Evolutionary conservation across 2,888 invertebrate species (phyloP), one percentile per base, ranked within the genome.

Genomic region (Ophonus ardosiacus): DNA sequence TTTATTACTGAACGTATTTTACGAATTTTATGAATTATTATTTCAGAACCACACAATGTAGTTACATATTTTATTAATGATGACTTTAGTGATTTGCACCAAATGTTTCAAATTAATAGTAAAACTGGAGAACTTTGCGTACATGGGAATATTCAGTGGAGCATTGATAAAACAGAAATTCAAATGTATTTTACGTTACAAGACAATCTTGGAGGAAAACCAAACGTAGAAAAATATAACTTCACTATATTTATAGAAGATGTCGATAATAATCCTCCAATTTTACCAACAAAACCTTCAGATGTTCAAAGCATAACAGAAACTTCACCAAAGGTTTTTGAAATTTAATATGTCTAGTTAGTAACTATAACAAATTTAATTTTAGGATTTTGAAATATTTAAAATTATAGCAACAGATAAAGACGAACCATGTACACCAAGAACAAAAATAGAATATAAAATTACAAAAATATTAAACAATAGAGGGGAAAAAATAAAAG

Each of bases 191-290:
- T 94, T 78, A 92, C 89, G 43, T 88, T 94, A 24, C 90, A 92
- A 43, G 94, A 94, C 88, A 94, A 94, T 90, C 87, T 89, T 90
- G 31, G 89, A 78, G 59, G 21, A 38, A 13, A 38, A 15, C 59
- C 61, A 6, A 59, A 61, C 31, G 38, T 13, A 40, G 15, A 31
- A 10, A 15, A n/a, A 80, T n/a, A 40, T 61, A 81, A 8, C 21
- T 65, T 56, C 56, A 82, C 13, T 76, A 13, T 51, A 83, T 61
- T 40, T 63, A 78, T 95, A 7, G 86, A 91, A 31, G 95, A 95
- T 88, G 92, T 94, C 1, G 95, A 95, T 87, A 94, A 95, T 89
- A 93, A 94, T 86, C 92, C 92, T 0, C 95, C 95, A 0, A 90
- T 91, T 86, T 88, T 93, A 87, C 93, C 24, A 76, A 43, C 24